Percentiles rank a stretch among this genome's conserved stretches.
phyloP scores from a whole-genome alignment of 2,888 invertebrate species.

The Drosophila testacea region DNA sequence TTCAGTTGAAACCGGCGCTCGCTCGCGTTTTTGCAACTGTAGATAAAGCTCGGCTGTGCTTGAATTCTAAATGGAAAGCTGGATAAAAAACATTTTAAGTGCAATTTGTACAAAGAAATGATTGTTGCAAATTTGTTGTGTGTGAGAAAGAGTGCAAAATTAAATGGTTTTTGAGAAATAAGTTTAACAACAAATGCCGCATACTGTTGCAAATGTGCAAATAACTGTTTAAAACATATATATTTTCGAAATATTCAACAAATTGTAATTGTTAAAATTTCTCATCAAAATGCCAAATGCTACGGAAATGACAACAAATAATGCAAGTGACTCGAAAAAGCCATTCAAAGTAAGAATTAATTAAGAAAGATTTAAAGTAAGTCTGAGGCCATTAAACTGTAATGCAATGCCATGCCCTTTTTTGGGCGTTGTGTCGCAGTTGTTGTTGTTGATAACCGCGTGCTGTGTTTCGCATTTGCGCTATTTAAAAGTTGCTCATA shows the following conservation, averaged over 20 bases:
- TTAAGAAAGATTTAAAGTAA: background rate
- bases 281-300: constrained; percentile 60
- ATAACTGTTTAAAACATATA: constrained; percentile 16
- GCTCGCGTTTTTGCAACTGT: constrained; percentile 55
- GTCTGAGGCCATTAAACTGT: constrained; percentile 8
- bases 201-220: constrained; percentile 27
- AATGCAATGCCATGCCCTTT: constrained; percentile 68
- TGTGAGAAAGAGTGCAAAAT: constrained; percentile 16
- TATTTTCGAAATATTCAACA: constrained; percentile 12
- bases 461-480: constrained; percentile 59
- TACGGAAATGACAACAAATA: constrained; percentile 59
- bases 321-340: constrained; percentile 61
- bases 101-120: constrained; percentile 55
- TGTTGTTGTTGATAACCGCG: constrained; percentile 60
- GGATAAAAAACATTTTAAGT: constrained; percentile 59
- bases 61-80: constrained; percentile 62
- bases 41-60: constrained; percentile 59
- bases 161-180: constrained; percentile 11
- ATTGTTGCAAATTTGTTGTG: constrained; percentile 27
- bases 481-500: constrained; percentile 50
- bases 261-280: constrained; percentile 4
- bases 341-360: constrained; percentile 69
- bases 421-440: constrained; percentile 67
- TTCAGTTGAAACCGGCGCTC: constrained; percentile 71
- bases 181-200: constrained; percentile 25